These are phyloP conservation scores for Eugnorisma glareosa DNA, from an alignment of 2,888 invertebrate species.

Conservation along the genomic window DNA sequence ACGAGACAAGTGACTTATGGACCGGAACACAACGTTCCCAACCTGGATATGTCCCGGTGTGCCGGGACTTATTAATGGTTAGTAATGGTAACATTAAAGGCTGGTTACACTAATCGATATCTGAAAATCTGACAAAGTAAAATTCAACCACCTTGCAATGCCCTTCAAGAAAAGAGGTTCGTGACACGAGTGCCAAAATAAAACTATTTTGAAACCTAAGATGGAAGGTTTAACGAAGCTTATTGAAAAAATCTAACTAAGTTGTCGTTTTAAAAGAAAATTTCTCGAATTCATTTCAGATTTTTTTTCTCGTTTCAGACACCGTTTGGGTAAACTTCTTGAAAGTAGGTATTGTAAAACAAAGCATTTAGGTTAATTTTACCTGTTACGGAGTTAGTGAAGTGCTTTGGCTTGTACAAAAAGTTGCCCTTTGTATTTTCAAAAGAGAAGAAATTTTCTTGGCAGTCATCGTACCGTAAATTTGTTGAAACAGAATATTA, in stretches of 20 bases:
- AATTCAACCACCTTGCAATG: not conserved
- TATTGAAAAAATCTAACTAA: constrained; percentile 6
- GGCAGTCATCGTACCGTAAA: constrained; percentile 18
- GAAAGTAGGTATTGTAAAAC: constrained; percentile 41
- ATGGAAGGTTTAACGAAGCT: not conserved
- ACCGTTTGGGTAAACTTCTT: constrained; percentile 32
- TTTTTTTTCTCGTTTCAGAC: constrained; percentile 8
- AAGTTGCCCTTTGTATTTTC: constrained; percentile 45
- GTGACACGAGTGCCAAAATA: not conserved
- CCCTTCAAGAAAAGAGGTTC: constrained; percentile 6
- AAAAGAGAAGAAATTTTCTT: constrained; percentile 38
- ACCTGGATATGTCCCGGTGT: too few species aligned
- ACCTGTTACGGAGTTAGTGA: constrained; percentile 43
- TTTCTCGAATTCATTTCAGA: constrained; percentile 5
- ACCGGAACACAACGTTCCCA: too few species aligned
- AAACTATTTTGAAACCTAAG: constrained; percentile 9
- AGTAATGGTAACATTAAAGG: too few species aligned
- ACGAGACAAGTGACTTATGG: not conserved
- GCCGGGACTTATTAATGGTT: too few species aligned
- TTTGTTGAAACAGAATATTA: constrained; percentile 15
- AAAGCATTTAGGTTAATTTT: constrained; percentile 50
- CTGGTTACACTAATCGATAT: not conserved
- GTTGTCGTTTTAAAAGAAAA: not conserved
- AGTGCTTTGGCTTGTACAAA: constrained; percentile 58
- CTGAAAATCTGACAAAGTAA: not conserved